These are phyloP conservation scores for Phocoena phocoena DNA, from an alignment of 2,113 vertebrate species.

Conservation along the genomic window DNA sequence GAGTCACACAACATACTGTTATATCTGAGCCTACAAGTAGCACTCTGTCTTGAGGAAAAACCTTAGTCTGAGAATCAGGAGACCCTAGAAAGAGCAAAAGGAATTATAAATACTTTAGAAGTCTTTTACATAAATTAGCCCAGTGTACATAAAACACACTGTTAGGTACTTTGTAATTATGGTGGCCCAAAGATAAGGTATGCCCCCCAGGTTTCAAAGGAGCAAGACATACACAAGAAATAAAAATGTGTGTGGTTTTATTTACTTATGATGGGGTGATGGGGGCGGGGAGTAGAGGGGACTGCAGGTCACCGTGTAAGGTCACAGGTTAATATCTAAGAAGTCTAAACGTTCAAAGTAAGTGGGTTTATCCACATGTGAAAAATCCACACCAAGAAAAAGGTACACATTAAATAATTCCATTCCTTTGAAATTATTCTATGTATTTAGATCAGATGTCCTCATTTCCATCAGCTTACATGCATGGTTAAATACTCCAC, in stretches of 20 bases:
- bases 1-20: conserved; percentile 84
- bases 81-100: conserved; percentile 56
- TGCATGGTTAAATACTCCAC: not conserved
- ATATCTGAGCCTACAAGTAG: conserved; percentile 84
- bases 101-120: conserved; percentile 13
- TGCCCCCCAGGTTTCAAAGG: not conserved
- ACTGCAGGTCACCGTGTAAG: not conserved
- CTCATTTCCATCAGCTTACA: not conserved
- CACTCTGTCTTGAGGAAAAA: conserved; percentile 84
- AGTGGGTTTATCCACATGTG: not conserved
- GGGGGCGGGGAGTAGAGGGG: not conserved
- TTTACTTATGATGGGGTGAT: not conserved
- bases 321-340: not conserved
- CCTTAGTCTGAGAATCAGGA: conserved; percentile 16
- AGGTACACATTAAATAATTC: not conserved
- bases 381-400: not conserved
- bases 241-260: not conserved
- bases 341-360: not conserved
- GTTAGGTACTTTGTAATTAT: not conserved
- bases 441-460: not conserved
- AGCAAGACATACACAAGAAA: not conserved
- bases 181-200: not conserved
- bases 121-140: not conserved
- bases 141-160: not conserved
- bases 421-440: not conserved